Base-by-base conservation (phyloP, 2,888 invertebrate species). In the Microplitis deprimator region DNA sequence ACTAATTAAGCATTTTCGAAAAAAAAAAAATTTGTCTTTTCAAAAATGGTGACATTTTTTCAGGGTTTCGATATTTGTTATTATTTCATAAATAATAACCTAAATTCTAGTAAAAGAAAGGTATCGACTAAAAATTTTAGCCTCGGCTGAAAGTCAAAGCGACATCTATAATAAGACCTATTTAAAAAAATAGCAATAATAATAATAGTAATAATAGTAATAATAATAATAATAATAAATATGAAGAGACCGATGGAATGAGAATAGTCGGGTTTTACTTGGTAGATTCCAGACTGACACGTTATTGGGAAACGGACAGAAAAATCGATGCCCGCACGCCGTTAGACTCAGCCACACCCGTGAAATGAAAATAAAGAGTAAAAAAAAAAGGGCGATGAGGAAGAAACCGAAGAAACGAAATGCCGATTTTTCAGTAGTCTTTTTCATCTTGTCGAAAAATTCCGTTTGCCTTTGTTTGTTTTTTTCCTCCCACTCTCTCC, bases 271-370 rank as follows among this genome's bases (percentile, higher is more conserved):
- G 79, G 73, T 79, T 81, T 80, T 77, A 78, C 80, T 75, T 75
- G 75, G 74, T 71, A 78, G 74, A 81, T 82, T 82, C 78, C 79
- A 73, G 76, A 82, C 79, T 83, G 79, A 79, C 82, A 82, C 85
- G 83, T 86, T 87, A 88, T 87, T 86, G 87, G 85, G 77, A 84
- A 87, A 83, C 82, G 83, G 87, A 85, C 84, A 84, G 85, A 85
- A 88, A 88, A 88, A 87, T 87, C 88, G 85, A 87, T 88, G 83
- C 81, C 79, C 77, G 77, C 73, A 75, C 74, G 77, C 77, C 75
- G 67, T 77, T 76, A 71, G 71, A 70, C 61, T 76, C 68, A 73
- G 78, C 79, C 78, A 73, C 77, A 76, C 77, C 77, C 72, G 64
- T 60, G 73, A 75, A 69, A 75, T 65, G 70, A 73, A 74, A 65